Evolutionary conservation across 1,140 invertebrate species (phyloP).

Genomic region (Drosophila sp.): DNA sequence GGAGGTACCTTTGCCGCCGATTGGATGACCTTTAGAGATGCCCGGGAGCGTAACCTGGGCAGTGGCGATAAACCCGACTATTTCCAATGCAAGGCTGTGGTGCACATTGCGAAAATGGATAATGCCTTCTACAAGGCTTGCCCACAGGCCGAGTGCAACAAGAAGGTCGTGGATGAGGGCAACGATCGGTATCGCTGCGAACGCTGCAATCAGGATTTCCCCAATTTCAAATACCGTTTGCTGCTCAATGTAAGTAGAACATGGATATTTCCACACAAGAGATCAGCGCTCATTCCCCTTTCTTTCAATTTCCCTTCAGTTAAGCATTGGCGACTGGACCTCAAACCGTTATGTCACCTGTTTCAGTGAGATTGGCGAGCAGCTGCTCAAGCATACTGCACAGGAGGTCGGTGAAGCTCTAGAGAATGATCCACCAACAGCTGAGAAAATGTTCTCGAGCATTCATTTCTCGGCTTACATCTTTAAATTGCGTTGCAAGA

Average conservation of each 20-base stretch:
- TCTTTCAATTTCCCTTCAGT: slow-evolving; percentile 82
- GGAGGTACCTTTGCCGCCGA: slow-evolving; percentile 83
- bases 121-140: slow-evolving; percentile 96
- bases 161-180: slow-evolving; percentile 93
- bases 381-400: slow-evolving; percentile 89
- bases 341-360: slow-evolving; percentile 93
- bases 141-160: slow-evolving; percentile 93
- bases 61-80: slow-evolving; percentile 90
- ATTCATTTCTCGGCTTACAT: slow-evolving; percentile 91
- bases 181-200: slow-evolving; percentile 96
- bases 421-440: slow-evolving; percentile 86
- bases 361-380: slow-evolving; percentile 94
- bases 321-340: slow-evolving; percentile 91
- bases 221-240: slow-evolving; percentile 94
- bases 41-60: slow-evolving; percentile 87
- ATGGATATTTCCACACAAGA: background rate
- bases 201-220: slow-evolving; percentile 94
- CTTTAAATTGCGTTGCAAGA: slow-evolving; percentile 92
- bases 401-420: slow-evolving; percentile 90
- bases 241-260: slow-evolving; percentile 89
- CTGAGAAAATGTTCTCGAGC: slow-evolving; percentile 87
- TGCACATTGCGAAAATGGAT: slow-evolving; percentile 86
- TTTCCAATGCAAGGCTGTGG: slow-evolving; percentile 88
- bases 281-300: background rate
- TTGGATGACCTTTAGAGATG: slow-evolving; percentile 90